Evolutionary conservation across 2,888 invertebrate species (phyloP).

Genomic region (Brenthis ino): DNA sequence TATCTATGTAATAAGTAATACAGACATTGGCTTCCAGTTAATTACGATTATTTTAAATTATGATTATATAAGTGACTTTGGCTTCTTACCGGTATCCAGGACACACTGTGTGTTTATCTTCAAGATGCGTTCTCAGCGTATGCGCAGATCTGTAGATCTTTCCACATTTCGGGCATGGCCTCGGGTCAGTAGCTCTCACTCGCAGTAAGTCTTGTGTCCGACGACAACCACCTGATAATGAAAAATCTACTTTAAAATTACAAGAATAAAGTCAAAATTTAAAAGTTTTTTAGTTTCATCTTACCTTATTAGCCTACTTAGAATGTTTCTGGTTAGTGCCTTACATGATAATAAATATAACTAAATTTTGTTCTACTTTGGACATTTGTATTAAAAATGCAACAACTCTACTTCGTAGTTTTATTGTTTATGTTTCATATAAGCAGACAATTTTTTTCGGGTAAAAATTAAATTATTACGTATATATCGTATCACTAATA

Average conservation of each 20-base stretch:
- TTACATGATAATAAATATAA: no score
- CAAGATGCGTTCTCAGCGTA: constrained; percentile 94
- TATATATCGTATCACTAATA: constrained; percentile 82
- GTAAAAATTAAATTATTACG: constrained; percentile 82
- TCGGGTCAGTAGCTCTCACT: constrained; percentile 94
- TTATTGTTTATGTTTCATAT: constrained; percentile 77
- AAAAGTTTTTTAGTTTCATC: constrained; percentile 2
- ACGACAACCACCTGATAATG: constrained; percentile 83
- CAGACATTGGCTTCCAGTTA: no score
- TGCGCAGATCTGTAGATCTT: constrained; percentile 96
- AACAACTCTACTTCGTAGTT: constrained; percentile 77
- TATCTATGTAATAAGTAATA: no score
- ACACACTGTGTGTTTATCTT: constrained; percentile 96
- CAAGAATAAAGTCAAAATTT: neutral
- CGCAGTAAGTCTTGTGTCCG: constrained; percentile 92
- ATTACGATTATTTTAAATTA: no score
- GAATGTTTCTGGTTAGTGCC: no score
- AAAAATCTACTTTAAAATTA: neutral
- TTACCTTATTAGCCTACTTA: constrained; percentile 29
- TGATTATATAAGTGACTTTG: no score
- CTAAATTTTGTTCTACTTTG: neutral
- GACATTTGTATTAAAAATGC: constrained; percentile 40
- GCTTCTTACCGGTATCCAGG: constrained; percentile 87
- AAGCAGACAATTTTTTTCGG: constrained; percentile 79
- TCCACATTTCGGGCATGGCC: constrained; percentile 96